Conservation (phyloP, 2,113 vertebrate genomes). For the Phyllostomus discolor region DNA sequence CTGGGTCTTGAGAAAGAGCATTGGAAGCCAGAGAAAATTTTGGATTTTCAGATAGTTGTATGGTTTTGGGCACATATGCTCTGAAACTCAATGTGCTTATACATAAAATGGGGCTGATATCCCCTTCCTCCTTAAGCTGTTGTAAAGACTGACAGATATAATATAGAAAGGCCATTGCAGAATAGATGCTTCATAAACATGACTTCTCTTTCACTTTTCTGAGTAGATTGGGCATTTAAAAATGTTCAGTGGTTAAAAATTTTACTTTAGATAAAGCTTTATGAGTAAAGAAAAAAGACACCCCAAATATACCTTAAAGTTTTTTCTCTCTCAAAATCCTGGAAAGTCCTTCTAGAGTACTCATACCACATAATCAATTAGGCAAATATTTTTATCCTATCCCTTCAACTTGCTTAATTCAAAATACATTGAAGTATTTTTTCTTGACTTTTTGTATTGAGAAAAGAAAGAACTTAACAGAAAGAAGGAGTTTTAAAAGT, state of each 20-base stretch:
- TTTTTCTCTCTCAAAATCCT: neutral
- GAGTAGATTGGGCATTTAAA: neutral
- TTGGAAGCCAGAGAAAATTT: neutral
- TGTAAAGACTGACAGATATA: neutral
- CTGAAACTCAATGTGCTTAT: neutral
- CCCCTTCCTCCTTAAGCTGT: neutral
- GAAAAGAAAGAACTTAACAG: slow-evolving; percentile 47
- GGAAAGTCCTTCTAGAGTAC: neutral
- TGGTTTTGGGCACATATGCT: neutral
- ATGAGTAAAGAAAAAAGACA: neutral
- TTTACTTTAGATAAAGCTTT: neutral
- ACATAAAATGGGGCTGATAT: neutral
- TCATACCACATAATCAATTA: neutral
- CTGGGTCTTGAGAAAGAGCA: neutral
- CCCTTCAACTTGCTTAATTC: neutral
- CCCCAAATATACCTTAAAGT: neutral
- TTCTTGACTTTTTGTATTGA: neutral
- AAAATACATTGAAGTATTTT: slow-evolving; percentile 44
- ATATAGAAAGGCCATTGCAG: neutral
- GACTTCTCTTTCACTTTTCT: neutral
- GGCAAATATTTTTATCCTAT: neutral
- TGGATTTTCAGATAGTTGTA: neutral
- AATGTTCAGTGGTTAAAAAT: neutral
- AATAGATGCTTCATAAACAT: neutral
- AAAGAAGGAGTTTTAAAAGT: slow-evolving; percentile 26